Evolutionary conservation across 2,113 vertebrate species (phyloP), one percentile per base, ranked within the genome.

Genomic region (Erinaceus europaeus): DNA sequence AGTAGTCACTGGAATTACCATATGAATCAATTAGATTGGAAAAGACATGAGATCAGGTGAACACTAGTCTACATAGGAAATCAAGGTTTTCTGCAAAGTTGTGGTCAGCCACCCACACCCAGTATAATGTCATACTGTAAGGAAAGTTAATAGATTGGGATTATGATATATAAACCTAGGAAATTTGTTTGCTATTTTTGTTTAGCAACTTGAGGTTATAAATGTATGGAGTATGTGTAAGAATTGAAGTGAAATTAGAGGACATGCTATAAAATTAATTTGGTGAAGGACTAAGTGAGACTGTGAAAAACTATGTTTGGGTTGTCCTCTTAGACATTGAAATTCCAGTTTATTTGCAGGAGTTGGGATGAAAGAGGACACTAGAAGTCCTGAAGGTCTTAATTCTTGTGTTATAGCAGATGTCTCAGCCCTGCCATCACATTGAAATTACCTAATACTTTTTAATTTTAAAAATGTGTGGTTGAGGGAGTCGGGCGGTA

Each of bases 381-480:
- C 38, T 18, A 8, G 25, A 62, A 86, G 40, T 27, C 23, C 6
- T 36, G 11, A 71, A 55, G 25, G 59, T 32, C 79, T 88, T 32
- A 40, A 86, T 84, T 83, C 57, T 71, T 53, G n/a, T 46, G 14
- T 62, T 71, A 42, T 7, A 59, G 48, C 46, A 74, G 18, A 81
- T 38, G 20, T 80, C 44, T 85, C 69, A 88, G n/a, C 38, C 13
- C 55, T 53, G 52, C 36, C 53, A 69, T 57, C 34, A 61, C 29
- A 17, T 29, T n/a, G 42, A 64, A 89, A 62, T 84, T 77, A 80
- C 18, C 40, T 79, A 64, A 74, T 69, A 40, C n/a, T n/a, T n/a
- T n/a, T n/a, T n/a, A 83, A 69, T 75, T 69, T 36, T 36, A 84
- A 80, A 77, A 73, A 38, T 52, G n/a, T n/a, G n/a, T n/a, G n/a